phyloP scores from a whole-genome alignment of 1,140 invertebrate species.

The Glomeris maerens region DNA sequence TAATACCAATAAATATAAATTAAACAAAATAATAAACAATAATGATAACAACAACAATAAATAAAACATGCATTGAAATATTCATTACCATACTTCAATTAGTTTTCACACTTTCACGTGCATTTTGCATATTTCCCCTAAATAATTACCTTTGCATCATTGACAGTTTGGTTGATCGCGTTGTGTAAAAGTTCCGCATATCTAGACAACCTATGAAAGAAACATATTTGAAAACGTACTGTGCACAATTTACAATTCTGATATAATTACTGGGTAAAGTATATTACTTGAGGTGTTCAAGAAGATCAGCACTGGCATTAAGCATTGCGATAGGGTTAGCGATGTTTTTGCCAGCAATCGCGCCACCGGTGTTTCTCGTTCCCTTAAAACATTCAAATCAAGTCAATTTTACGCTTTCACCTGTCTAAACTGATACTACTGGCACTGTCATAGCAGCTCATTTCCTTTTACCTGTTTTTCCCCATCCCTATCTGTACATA shows the following conservation, averaged over 20 bases:
- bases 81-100: neutral
- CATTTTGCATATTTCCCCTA: no score
- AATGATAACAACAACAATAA: no score
- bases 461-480: no score
- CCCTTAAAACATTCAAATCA: conserved; percentile 35
- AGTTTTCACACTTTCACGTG: neutral
- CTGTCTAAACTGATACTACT: no score
- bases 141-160: conserved; percentile 49
- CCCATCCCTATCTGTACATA: no score
- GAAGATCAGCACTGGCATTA: conserved; percentile 79
- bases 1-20: no score
- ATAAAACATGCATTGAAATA: neutral
- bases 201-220: conserved; percentile 36
- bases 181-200: conserved; percentile 58
- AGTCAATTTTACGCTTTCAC: neutral
- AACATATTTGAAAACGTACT: neutral
- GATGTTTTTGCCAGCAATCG: conserved; percentile 86
- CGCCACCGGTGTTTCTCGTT: conserved; percentile 82
- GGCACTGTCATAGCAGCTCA: no score
- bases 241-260: neutral
- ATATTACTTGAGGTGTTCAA: conserved; percentile 60
- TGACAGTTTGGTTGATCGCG: conserved; percentile 66
- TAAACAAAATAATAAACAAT: no score
- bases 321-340: conserved; percentile 96
- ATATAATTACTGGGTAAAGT: neutral